Base-by-base conservation (phyloP, 2,888 invertebrate genomes). In the Aporophyla nigra region DNA sequence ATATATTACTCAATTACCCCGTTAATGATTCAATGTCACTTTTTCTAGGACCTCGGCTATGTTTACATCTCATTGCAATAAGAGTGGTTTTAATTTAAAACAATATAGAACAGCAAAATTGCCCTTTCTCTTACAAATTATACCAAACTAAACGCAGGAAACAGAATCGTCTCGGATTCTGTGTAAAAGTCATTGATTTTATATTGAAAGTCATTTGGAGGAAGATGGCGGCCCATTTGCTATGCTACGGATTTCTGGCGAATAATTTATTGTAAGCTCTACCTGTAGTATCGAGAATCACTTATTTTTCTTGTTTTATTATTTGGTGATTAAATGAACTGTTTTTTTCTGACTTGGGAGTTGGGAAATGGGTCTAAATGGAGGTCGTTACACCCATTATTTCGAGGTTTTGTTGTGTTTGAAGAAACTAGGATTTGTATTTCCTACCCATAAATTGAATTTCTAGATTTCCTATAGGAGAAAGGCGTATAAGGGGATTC, bases 161-260 rank as follows among this genome's bases (percentile, higher is more conserved):
- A 80, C 81, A 78, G 71, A 75, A 85, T 80, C 85, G 84, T 88
- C 87, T 87, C 78, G 71, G 84, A 88, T 88, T 89, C 89, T 83
- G 88, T 89, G 33, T 91, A 92, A 91, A 93, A 93, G 88, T 92
- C 94, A 94, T 94, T 93, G 95, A 95, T 94, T 94, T 92, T 91
- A 90, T 92, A 94, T 95, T 90, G 91, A 90, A 88, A 91, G 92
- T 92, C 92, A 91, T 93, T 94, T 90, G 88, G 88, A 89, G 87
- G 87, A 88, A 91, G 91, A 92, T 91, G 88, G 85, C 80, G 80
- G 71, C 67, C 84, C 86, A 87, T 86, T 90, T 87, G 89, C 83
- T 86, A 76, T 78, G 87, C 82, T 81, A 66, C 74, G 82, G 85
- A 82, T 82, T 86, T 85, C 66, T 78, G 70, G 40, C 61, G 87